Percentiles rank a stretch among this genome's conserved stretches.
Conservation (phyloP, 2,797 vertebrate species). For the Megalops cyprinoides region DNA sequence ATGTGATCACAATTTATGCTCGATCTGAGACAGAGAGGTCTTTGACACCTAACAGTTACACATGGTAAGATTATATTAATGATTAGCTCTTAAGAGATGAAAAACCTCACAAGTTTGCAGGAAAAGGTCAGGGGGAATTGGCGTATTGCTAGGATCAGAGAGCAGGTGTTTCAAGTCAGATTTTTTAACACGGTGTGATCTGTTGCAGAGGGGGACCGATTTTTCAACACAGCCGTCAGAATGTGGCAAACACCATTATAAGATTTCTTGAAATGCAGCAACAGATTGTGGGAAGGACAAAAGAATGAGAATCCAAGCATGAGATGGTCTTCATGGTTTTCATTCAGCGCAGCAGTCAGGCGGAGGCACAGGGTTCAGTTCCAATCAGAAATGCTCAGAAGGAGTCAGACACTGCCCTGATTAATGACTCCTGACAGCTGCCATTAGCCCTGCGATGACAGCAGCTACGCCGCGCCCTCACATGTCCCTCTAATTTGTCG, state of each 20-base stretch:
- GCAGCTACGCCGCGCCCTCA: neutral
- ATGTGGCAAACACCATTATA: neutral
- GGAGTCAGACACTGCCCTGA: neutral
- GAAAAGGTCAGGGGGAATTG: too few species aligned
- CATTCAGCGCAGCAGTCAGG: neutral
- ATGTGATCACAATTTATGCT: too few species aligned
- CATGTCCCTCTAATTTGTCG: slow-evolving; percentile 9
- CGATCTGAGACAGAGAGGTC: too few species aligned
- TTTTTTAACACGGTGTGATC: neutral
- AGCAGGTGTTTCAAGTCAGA: too few species aligned
- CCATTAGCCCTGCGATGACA: slow-evolving; percentile 20
- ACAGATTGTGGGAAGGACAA: neutral
- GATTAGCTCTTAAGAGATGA: too few species aligned
- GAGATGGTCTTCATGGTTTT: neutral
- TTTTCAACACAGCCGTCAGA: slow-evolving; percentile 67
- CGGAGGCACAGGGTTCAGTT: neutral
- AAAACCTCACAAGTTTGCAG: too few species aligned
- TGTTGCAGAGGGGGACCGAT: slow-evolving; percentile 58
- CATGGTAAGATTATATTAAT: too few species aligned
- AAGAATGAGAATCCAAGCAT: neutral
- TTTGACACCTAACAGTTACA: too few species aligned
- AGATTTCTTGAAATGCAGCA: neutral
- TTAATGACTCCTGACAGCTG: slow-evolving; percentile 24
- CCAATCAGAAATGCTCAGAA: neutral
- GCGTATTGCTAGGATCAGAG: too few species aligned